Evolutionary conservation across 2,113 vertebrate species (phyloP), one percentile per base, ranked within the genome.

Genomic region (Mionectes macconnelli): DNA sequence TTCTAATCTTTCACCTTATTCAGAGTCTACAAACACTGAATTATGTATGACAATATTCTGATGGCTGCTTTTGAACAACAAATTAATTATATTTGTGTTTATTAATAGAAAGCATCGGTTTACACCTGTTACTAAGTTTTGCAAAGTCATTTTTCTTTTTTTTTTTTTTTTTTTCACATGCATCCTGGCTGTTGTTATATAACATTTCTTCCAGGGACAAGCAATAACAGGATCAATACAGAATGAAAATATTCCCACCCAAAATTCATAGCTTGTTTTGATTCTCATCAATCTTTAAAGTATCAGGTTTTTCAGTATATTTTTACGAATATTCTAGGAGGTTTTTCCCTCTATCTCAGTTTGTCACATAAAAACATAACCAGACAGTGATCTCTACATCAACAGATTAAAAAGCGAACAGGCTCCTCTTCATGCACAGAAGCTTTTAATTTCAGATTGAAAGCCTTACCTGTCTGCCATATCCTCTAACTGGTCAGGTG

Each of bases 401-500:
- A 93, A 82, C 78, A 83, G 31, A 82, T 93, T 59, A 72, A 74
- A 89, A 96, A 76, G 47, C 53, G 47, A 93, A 67, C 87, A 90
- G 79, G 55, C 67, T 86, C 50, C 68, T 45, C 27, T 81, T 93
- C 87, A 64, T 83, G 69, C 49, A 83, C 33, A 78, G 40, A 75
- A 45, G 20, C 56, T 39, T 75, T 93, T 79, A 28, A 50, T 88
- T 88, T 90, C 81, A 89, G 33, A 72, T 63, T 52, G 76, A 79
- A 87, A 87, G 67, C 55, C 97, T 98, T 97, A 99, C 99, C 99
- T 98, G 94, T 99, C 99, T 56, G 99, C 99, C 98, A 99, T 99
- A 95, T 99, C 99, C 73, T 99, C 99, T 87, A 99, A 98, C 88
- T 99, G 99, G n/a, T 99, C 99, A 23, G 98, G 89, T 49, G 99